Base-by-base conservation (phyloP, 2,797 vertebrate genomes). In the Chrosomus eos region DNA sequence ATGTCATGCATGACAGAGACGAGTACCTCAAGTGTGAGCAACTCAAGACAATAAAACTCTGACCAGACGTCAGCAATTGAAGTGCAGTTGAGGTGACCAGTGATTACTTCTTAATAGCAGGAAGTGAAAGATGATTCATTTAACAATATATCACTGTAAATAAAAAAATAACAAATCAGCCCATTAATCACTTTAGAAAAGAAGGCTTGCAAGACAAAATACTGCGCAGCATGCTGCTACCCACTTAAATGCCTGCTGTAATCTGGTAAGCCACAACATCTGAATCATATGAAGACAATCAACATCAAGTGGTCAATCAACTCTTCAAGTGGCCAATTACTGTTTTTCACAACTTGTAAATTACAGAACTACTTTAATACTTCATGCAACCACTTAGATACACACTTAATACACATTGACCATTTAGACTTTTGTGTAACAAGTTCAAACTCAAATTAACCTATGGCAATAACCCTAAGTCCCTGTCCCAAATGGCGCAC, bases 251-350 rank as follows among this genome's bases (percentile, higher is more conserved):
- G 55, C 36, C 18, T 19, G 31, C 45, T 70, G 45, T n/a, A 26
- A 68, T 51, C 26, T 74, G 58, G 1, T 19, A 62, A 62, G 7
- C 38, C 53, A 72, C 26, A 23, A 72, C 26, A 62, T 62, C 38
- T 33, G 26, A 73, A 26, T 82, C 23, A 73, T n/a, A 48, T 36
- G 21, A 64, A 8, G 23, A 36, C 53, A 82, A 82, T 82, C 38
- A 82, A 31, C 36, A 58, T 60, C 26, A 81, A 72, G 55, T 48
- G 40, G 7, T 33, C 71, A 48, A 40, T 53, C 45, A 75, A 75
- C 43, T 66, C 4, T 26, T 53, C 13, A 38, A 83, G 81, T 36
- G 28, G 55, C 2, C 26, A 60, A 60, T 72, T 43, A 72, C 45
- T 48, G 45, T 48, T 28, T 62, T 55, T 36, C 6, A 55, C 31